phyloP scores from a whole-genome alignment of 2,888 invertebrate genomes.

The Pyrocoelia pectoralis region DNA sequence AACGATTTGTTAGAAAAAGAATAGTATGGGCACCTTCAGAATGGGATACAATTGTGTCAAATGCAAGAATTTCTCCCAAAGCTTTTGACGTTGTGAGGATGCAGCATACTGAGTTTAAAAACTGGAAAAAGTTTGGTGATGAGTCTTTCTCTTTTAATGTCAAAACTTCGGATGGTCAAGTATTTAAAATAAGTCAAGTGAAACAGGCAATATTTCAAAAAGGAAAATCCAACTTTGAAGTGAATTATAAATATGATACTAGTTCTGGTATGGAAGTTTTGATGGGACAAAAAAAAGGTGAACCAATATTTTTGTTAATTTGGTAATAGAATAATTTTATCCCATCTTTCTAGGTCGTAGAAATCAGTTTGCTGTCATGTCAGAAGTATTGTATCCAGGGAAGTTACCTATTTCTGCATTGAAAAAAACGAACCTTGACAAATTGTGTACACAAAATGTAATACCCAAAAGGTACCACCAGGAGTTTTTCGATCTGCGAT shows the following conservation, averaged over 20 bases:
- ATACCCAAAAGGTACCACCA: slow-evolving; percentile 14
- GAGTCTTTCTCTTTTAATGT: background rate
- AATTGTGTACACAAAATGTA: slow-evolving; percentile 10
- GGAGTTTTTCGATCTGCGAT: slow-evolving; percentile 13
- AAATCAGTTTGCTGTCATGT: slow-evolving; percentile 10
- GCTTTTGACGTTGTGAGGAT: slow-evolving; percentile 20
- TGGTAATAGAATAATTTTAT: no score
- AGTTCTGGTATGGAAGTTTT: slow-evolving; percentile 3
- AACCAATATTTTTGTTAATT: background rate
- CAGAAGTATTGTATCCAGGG: background rate
- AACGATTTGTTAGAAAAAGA: slow-evolving; percentile 23
- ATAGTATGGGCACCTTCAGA: slow-evolving; percentile 37
- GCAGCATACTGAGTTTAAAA: slow-evolving; percentile 17
- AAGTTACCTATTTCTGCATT: slow-evolving; percentile 1
- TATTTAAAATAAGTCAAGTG: slow-evolving; percentile 15
- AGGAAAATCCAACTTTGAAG: slow-evolving; percentile 16
- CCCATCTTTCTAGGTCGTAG: background rate
- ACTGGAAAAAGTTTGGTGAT: slow-evolving; percentile 9
- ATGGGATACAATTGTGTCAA: slow-evolving; percentile 35
- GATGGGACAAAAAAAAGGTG: background rate
- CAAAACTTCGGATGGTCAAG: slow-evolving; percentile 11
- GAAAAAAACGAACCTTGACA: slow-evolving; percentile 5
- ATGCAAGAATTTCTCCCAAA: slow-evolving; percentile 25
- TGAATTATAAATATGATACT: slow-evolving; percentile 20
- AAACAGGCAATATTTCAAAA: slow-evolving; percentile 18